Conservation (phyloP, 2,113 vertebrate genomes). For the Cynoglossus semilaevis region DNA sequence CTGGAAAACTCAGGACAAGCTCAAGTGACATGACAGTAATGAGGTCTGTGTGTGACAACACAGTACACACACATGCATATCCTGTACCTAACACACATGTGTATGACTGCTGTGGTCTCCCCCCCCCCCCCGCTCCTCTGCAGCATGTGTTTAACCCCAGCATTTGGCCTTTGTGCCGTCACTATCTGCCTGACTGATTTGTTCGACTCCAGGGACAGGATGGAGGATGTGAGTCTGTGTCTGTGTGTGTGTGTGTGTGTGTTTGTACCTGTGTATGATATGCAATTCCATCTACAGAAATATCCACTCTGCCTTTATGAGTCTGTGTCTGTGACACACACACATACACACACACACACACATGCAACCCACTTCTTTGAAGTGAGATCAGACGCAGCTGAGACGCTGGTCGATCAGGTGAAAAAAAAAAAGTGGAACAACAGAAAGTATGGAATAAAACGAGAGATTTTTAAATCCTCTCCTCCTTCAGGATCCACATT, state of each 20-base stretch:
- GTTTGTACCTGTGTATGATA: constrained; percentile 18
- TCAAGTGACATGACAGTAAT: constrained; percentile 60
- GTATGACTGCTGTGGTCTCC: constrained; percentile 41
- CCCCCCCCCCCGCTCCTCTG: constrained; percentile 45
- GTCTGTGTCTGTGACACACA: constrained; percentile 11
- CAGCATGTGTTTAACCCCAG: constrained; percentile 70
- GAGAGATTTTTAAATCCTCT: too few species aligned
- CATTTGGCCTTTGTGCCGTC: constrained; percentile 68
- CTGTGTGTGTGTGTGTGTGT: constrained; percentile 2
- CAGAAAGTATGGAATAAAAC: constrained; percentile 23
- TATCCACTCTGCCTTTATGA: constrained; percentile 24
- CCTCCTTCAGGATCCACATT: too few species aligned
- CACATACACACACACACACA: background rate
- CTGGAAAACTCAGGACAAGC: constrained; percentile 53
- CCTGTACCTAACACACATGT: constrained; percentile 16
- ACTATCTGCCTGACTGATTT: constrained; percentile 72
- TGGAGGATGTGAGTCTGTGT: constrained; percentile 38
- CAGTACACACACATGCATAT: constrained; percentile 20
- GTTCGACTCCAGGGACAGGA: constrained; percentile 60
- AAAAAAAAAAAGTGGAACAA: constrained; percentile 25
- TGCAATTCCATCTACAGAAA: constrained; percentile 48
- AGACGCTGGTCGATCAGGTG: constrained; percentile 71
- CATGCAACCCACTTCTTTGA: constrained; percentile 57
- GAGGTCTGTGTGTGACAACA: constrained; percentile 54
- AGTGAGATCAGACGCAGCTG: constrained; percentile 71